Evolutionary conservation across 2,797 vertebrate genomes (phyloP), one percentile per base, ranked within the genome.

Genomic region (Rhyacichthys aspro): DNA sequence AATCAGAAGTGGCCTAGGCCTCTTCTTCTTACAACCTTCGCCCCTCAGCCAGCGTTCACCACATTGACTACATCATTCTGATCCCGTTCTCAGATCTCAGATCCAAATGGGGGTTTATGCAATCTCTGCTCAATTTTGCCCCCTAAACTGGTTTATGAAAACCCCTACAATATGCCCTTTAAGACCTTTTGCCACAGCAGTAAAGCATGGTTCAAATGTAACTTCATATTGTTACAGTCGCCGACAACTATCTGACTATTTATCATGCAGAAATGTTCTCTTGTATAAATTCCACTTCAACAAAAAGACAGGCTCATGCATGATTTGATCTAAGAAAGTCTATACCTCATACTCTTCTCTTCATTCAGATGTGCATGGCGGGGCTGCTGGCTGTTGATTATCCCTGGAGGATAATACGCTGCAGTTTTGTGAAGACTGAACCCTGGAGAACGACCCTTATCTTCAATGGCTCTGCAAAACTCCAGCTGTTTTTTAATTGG

Each of bases 401-500:
- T 83, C 82, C 82, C 83, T 65, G 11, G 81, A 72, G 82, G 83
- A 84, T 83, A 84, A 86, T 82, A 72, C 44, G 74, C 55, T 47
- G 72, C 78, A 63, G 76, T 85, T 87, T 78, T 84, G 85, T 44
- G 63, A 82, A 79, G 63, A 70, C 76, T 69, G 75, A 72, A 78
- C 81, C 77, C 84, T 18, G 53, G 82, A 88, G 84, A 83, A 85
- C 59, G 57, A 78, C 79, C 76, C 85, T 86, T 85, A 90, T 89
- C 81, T 86, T 89, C 85, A 85, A 77, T 82, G 83, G 83, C 80
- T 86, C 73, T 79, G 78, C 77, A 75, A 82, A 87, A 89, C 78
- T 88, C 85, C 85, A 89, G 84, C 87, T 88, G 87, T 85, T 88
- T 86, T 85, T 85, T 88, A 88, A 89, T 87, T 88, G 88, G 79